Evolutionary conservation across 2,113 vertebrate genomes (phyloP).

Genomic region (Tychaedon coryphoeus): DNA sequence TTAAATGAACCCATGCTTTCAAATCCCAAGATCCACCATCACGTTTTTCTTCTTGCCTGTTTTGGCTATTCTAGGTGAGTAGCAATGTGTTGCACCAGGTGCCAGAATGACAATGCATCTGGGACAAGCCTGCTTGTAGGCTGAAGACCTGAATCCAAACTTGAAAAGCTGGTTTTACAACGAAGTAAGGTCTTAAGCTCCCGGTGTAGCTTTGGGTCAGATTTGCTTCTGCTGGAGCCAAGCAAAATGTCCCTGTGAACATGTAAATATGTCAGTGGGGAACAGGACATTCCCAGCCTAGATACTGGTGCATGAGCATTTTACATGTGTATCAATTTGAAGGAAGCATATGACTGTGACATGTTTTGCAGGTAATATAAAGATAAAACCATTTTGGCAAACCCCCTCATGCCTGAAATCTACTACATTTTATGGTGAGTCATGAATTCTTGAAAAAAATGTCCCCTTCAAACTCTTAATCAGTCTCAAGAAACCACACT

Average conservation of each 20-base stretch:
- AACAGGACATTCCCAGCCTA: background rate
- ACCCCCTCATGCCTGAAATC: background rate
- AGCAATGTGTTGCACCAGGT: background rate
- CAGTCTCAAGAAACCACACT: slow-evolving; percentile 53
- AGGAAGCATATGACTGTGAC: background rate
- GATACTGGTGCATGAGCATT: background rate
- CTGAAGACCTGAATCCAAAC: background rate
- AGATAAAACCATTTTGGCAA: background rate
- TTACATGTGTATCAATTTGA: background rate
- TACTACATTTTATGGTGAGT: background rate
- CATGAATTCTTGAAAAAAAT: slow-evolving; percentile 21
- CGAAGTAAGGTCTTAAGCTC: background rate
- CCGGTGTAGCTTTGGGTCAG: background rate
- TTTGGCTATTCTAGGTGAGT: background rate
- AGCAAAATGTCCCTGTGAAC: background rate
- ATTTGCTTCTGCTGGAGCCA: background rate
- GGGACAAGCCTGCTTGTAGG: background rate
- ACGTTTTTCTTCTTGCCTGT: background rate
- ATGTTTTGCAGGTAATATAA: background rate
- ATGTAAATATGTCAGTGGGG: background rate
- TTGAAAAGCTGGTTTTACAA: background rate
- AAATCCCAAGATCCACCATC: background rate
- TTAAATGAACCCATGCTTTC: background rate
- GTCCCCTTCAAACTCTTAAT: slow-evolving; percentile 20
- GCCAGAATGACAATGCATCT: background rate